Evolutionary conservation across 2,888 invertebrate species (phyloP), one percentile per base, ranked within the genome.

Genomic region (Scaeva pyrastri): DNA sequence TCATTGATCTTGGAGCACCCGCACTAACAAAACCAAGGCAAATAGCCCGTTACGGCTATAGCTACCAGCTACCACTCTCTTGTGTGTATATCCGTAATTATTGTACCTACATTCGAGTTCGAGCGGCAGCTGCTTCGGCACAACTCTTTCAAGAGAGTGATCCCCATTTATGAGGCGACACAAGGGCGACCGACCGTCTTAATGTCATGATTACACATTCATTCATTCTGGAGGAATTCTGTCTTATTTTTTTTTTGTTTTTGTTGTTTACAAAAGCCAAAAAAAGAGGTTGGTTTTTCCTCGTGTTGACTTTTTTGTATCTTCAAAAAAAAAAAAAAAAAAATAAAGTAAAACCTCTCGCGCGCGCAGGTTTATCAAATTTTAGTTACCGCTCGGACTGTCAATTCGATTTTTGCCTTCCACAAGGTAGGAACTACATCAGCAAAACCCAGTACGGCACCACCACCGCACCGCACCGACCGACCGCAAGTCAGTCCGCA

Each of bases 331-430:
- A 82, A 39, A 39, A 12, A 19, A 58, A 36, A 60, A 12, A 41
- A 60, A n/a, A n/a, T n/a, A n/a, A n/a, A n/a, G n/a, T n/a, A n/a
- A 21, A 36, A 70, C 81, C 82, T 82, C 86, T 86, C 85, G 72
- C 70, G 86, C 82, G 86, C 82, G 73, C 86, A 86, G 86, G 86
- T 86, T 86, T 86, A 86, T 86, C 86, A 86, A 86, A 82, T 86
- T 86, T 82, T 78, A 82, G 82, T 86, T 86, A 77, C 82, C 78
- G 74, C 76, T 86, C 64, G 82, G 86, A 86, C 86, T 86, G 86
- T 86, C 86, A 86, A 86, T 86, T 86, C 74, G 86, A 81, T 86
- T 86, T 86, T 86, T 74, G 86, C 86, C 86, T 86, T 86, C 78
- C 77, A 86, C 86, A 86, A 86, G 86, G 82, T 86, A 86, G 74